phyloP scores from a whole-genome alignment of 2,113 vertebrate genomes.

The Campylomormyrus numenius region DNA sequence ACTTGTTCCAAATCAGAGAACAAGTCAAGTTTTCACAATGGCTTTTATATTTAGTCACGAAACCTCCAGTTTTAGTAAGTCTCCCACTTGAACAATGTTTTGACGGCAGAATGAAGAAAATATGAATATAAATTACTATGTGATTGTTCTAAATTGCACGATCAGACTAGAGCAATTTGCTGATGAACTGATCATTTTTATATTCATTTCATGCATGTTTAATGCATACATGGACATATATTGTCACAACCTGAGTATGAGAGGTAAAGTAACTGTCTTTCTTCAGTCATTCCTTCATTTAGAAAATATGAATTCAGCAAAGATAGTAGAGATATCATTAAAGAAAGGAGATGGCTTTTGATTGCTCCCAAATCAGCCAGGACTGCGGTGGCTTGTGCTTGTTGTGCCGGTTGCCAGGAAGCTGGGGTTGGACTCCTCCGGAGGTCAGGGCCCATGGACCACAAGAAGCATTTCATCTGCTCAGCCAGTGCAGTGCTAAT shows the following conservation, averaged over 20 bases:
- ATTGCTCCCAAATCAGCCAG: neutral
- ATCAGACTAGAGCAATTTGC: neutral
- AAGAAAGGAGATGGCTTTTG: neutral
- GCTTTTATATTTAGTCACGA: neutral
- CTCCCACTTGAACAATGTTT: neutral
- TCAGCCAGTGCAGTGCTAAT: conserved; percentile 36
- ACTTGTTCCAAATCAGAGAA: neutral
- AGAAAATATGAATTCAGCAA: neutral
- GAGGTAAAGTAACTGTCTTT: neutral
- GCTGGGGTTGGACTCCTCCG: neutral
- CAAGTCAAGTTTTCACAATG: neutral
- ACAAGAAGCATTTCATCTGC: conserved; percentile 34
- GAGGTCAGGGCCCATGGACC: neutral
- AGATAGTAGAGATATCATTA: neutral
- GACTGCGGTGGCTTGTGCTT: neutral
- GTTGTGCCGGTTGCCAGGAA: neutral
- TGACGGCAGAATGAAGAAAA: neutral
- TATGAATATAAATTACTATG: neutral
- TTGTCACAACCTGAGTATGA: neutral
- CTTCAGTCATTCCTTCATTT: neutral
- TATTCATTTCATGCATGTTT: neutral
- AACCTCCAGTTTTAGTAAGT: neutral
- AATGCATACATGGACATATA: neutral
- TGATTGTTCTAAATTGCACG: neutral
- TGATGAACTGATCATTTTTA: neutral